Conservation (phyloP, 53 echinoderm and acorn worm species). For the Stichopus horrens region DNA sequence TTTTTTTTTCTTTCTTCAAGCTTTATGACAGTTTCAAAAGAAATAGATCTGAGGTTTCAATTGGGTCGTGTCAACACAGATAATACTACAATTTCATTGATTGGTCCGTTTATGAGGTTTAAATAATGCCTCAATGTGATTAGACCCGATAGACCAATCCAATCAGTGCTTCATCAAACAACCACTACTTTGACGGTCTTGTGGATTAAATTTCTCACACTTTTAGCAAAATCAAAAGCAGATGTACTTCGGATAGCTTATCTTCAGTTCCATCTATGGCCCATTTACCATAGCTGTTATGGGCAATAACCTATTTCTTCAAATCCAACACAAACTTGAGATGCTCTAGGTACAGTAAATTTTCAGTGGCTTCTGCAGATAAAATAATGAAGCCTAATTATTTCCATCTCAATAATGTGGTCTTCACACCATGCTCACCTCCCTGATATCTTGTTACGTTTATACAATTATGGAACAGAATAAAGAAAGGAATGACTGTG, state of each 20-base stretch:
- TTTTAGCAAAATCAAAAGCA: constrained; percentile 7
- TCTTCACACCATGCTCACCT: not conserved
- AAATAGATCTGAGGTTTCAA: constrained; percentile 33
- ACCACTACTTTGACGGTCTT: not conserved
- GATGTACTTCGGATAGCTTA: not conserved
- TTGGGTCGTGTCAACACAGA: constrained; percentile 50
- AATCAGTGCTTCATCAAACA: constrained; percentile 19
- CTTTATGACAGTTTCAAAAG: constrained; percentile 16
- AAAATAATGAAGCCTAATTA: not conserved
- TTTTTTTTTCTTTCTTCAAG: not conserved
- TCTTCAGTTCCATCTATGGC: constrained; percentile 14
- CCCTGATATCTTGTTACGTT: not conserved
- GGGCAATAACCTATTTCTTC: constrained; percentile 34
- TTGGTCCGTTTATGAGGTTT: constrained; percentile 36
- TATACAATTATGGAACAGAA: not conserved
- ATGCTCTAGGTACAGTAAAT: not conserved
- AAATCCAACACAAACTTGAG: not conserved
- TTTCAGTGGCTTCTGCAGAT: not conserved
- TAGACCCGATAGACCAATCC: constrained; percentile 41
- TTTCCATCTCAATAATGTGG: not conserved
- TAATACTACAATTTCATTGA: constrained; percentile 40
- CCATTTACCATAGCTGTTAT: constrained; percentile 33
- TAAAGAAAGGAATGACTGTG: not conserved
- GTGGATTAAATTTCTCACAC: constrained; percentile 29
- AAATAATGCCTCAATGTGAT: constrained; percentile 40